phyloP scores from a whole-genome alignment of 2,113 vertebrate genomes.

The Columba janthina region DNA sequence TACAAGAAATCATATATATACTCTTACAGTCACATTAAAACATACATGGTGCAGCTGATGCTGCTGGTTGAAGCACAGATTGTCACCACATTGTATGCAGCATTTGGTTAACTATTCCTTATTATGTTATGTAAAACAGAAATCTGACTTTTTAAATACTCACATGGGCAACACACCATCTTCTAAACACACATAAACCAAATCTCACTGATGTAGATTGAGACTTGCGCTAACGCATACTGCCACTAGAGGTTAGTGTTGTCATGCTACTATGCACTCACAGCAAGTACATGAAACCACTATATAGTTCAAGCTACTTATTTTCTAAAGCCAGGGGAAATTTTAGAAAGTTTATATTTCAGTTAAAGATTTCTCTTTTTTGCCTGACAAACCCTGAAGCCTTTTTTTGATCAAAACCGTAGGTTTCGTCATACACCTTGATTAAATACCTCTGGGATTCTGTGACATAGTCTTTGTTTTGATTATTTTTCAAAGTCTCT shows the following conservation, averaged over 20 bases:
- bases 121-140: background rate
- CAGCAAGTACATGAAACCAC: background rate
- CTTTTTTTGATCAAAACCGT: background rate
- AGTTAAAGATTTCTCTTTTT: background rate
- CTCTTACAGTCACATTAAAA: background rate
- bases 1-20: background rate
- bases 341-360: background rate
- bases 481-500: background rate
- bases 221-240: conserved; percentile 1
- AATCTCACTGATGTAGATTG: rapidly evolving
- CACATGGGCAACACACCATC: background rate
- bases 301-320: background rate
- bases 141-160: background rate
- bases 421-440: background rate
- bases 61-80: background rate
- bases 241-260: conserved; percentile 62
- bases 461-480: background rate
- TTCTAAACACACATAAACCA: background rate
- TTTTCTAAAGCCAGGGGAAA: background rate
- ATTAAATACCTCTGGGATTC: background rate
- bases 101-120: background rate
- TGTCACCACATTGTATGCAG: background rate
- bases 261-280: background rate
- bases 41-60: background rate
- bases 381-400: background rate